phyloP scores from a whole-genome alignment of 2,888 invertebrate species.

The Papilio elwesi region DNA sequence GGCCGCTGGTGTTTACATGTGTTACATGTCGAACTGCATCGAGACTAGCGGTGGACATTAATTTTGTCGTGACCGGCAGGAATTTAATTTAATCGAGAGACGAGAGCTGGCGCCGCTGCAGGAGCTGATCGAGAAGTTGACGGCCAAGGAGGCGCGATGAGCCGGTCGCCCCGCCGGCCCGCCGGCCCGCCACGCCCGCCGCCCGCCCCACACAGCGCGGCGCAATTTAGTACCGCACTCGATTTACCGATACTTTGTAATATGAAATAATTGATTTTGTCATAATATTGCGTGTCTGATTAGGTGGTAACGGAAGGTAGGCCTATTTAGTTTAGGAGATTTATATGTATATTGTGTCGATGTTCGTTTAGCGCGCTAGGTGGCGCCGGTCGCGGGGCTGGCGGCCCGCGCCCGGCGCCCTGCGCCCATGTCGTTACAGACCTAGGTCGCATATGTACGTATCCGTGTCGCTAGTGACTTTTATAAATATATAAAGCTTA shows the following conservation, averaged over 20 bases:
- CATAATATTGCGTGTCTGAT: too few species aligned
- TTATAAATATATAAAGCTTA: too few species aligned
- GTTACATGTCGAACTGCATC: background rate
- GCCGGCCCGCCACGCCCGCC: background rate
- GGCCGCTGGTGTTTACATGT: too few species aligned
- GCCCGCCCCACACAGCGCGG: background rate
- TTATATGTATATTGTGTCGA: background rate
- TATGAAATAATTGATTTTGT: too few species aligned
- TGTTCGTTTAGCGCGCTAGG: background rate
- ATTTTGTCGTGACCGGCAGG: constrained; percentile 84
- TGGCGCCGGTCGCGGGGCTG: too few species aligned
- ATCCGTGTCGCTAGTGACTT: too few species aligned
- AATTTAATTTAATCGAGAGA: constrained; percentile 98
- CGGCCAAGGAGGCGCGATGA: constrained; percentile 95
- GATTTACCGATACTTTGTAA: too few species aligned
- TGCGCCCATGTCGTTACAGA: too few species aligned
- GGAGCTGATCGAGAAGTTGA: constrained; percentile 98
- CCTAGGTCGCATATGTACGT: too few species aligned
- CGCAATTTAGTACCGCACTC: too few species aligned
- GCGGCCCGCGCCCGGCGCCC: too few species aligned
- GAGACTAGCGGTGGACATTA: background rate
- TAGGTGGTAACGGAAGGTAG: background rate
- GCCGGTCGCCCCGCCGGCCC: constrained; percentile 50
- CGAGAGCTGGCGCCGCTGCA: constrained; percentile 98
- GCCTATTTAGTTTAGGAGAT: background rate